Evolutionary conservation across 2,113 vertebrate genomes (phyloP), one percentile per base, ranked within the genome.

Genomic region (Cephalophus harveyi): DNA sequence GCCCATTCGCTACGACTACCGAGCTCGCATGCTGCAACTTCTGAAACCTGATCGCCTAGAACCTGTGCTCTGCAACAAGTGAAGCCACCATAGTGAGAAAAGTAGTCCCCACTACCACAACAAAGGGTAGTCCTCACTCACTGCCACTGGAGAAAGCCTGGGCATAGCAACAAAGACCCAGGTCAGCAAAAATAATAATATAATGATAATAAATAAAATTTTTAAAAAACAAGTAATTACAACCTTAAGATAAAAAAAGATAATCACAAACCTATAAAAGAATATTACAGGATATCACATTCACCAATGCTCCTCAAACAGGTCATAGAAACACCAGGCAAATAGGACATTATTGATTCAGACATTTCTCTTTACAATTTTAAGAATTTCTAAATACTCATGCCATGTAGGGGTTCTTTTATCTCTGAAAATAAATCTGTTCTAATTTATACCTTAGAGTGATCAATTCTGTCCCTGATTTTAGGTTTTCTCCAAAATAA

Each of bases 401-500:
- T n/a, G 19, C 40, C n/a, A 79, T 57, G 87, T 90, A 67, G 59
- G 60, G 43, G 67, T 78, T 88, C 15, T 88, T 90, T 79, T 71
- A 4, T 67, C 82, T 83, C 85, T 62, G 10, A 71, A 95, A 97
- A 90, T 91, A 88, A 97, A 91, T 82, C 28, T 62, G 71, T 78
- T 94, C 64, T 89, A 54, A 91, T 93, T 95, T 82, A 82, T 74
- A 62, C 60, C 46, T 87, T 91, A 57, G 28, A 92, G 50, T 88
- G 36, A 92, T 55, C 82, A 85, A 16, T 95, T 87, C 25, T 91
- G 43, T 74, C 64, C 62, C 43, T 84, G 50, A 95, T 74, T 97
- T 95, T 50, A 79, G 46, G 25, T 27, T 40, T 27, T 85, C 28
- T 87, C 59, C 76, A 90, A 86, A 96, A 79, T 62, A 91, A 91